phyloP scores from a whole-genome alignment of 2,888 invertebrate genomes.

The Crioceris asparagi region DNA sequence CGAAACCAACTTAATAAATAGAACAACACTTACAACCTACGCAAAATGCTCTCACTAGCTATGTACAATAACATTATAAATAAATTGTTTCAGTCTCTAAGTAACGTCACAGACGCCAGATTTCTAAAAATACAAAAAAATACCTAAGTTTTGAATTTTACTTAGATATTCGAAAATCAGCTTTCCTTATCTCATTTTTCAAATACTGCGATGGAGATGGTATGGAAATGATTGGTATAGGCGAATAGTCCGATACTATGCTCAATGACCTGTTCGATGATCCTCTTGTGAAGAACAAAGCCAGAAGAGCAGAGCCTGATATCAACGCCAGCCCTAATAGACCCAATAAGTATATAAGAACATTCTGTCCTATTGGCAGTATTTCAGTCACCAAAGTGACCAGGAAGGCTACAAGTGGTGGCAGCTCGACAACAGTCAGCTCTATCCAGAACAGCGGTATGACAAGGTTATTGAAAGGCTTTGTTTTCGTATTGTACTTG shows the following conservation, averaged over 20 bases:
- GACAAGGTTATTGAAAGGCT: conserved; percentile 50
- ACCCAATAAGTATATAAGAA: conserved; percentile 26
- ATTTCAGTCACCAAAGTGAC: conserved; percentile 22
- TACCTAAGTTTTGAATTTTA: conserved; percentile 3
- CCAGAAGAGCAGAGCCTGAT: conserved; percentile 25
- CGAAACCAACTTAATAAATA: conserved; percentile 14
- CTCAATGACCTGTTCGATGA: conserved; percentile 22
- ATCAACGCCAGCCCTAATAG: conserved; percentile 30
- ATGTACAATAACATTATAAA: conserved; percentile 15
- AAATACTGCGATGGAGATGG: conserved; percentile 25
- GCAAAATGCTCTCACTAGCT: conserved; percentile 12
- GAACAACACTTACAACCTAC: conserved; percentile 10
- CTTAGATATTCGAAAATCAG: conserved; percentile 20
- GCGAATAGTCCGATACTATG: conserved; percentile 28
- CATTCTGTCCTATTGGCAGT: conserved; percentile 23
- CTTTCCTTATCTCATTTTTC: conserved; percentile 21
- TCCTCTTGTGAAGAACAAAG: conserved; percentile 20
- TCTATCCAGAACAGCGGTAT: conserved; percentile 66
- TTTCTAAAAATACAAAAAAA: conserved; percentile 8
- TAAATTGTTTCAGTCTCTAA: conserved; percentile 28
- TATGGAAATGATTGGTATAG: conserved; percentile 31
- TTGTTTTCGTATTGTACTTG: conserved; percentile 48
- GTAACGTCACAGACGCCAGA: conserved; percentile 17
- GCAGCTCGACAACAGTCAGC: conserved; percentile 37
- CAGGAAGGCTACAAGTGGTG: conserved; percentile 20